A percentile compares a stretch with the other conserved stretches of the same genome.
phyloP scores from a whole-genome alignment of 1,140 invertebrate genomes.

The Brachionus manjavacas region DNA sequence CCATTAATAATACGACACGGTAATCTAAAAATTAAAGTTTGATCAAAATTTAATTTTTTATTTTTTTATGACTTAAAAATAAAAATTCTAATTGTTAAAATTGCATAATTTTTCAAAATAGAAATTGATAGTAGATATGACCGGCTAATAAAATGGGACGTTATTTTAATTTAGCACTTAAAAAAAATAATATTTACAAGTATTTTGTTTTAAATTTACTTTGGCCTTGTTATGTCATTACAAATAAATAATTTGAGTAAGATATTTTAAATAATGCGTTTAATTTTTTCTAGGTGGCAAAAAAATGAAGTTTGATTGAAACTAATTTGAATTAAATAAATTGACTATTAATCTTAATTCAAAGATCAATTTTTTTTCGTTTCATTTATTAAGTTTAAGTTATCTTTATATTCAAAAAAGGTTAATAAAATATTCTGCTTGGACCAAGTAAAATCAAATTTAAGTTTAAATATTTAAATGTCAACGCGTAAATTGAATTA shows the following conservation, averaged over 20 bases:
- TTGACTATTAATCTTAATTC: neutral
- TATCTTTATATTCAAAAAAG: neutral
- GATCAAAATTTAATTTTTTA: neutral
- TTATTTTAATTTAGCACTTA: neutral
- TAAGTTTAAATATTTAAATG: neutral
- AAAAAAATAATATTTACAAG: neutral
- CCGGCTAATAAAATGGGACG: neutral
- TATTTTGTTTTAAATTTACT: neutral
- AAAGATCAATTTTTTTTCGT: neutral
- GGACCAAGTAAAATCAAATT: neutral
- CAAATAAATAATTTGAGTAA: neutral
- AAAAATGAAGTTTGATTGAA: neutral
- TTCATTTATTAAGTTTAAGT: neutral
- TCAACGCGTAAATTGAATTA: constrained; percentile 22
- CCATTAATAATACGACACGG: too few relatives aligned
- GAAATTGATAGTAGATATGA: neutral
- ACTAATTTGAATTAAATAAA: neutral
- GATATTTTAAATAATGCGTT: neutral
- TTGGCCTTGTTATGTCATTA: neutral
- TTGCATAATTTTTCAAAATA: neutral
- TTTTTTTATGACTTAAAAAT: neutral
- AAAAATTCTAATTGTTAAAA: neutral
- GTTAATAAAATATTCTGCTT: neutral
- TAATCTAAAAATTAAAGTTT: neutral
- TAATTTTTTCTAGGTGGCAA: neutral